Percentiles rank a stretch among this genome's conserved stretches.
phyloP scores from a whole-genome alignment of 1,140 invertebrate genomes.

The Solenopsis invicta region DNA sequence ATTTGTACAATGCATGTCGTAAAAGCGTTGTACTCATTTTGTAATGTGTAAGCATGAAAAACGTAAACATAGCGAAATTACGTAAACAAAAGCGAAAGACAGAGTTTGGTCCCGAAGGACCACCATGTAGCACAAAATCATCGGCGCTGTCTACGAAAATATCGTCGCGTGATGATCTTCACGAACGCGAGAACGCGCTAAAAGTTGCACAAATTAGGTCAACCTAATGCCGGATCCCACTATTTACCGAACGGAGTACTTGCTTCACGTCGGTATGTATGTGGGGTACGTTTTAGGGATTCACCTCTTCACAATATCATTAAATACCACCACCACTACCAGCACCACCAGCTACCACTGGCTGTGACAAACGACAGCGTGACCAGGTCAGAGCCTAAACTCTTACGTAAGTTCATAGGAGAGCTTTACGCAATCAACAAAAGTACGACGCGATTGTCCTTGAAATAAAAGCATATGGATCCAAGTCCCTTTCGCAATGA shows the following conservation, averaged over 20 bases:
- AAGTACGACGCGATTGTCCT: slow-evolving; percentile 28
- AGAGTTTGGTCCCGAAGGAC: neutral
- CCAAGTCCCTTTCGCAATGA: neutral
- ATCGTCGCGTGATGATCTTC: neutral
- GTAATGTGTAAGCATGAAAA: neutral
- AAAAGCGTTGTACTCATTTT: slow-evolving; percentile 7
- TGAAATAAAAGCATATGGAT: neutral
- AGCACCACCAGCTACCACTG: slow-evolving; percentile 50
- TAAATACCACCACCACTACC: slow-evolving; percentile 78
- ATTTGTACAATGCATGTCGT: slow-evolving; percentile 19
- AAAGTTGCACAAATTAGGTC: slow-evolving; percentile 79
- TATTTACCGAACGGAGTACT: slow-evolving; percentile 82
- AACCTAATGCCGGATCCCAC: slow-evolving; percentile 80
- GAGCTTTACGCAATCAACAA: slow-evolving; percentile 72
- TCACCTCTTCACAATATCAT: slow-evolving; percentile 85
- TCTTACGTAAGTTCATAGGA: slow-evolving; percentile 73
- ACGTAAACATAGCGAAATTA: neutral
- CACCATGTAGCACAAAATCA: neutral
- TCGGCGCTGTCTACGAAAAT: neutral
- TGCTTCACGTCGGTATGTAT: slow-evolving; percentile 80
- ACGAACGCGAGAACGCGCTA: neutral
- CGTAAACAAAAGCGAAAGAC: neutral
- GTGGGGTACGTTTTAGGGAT: slow-evolving; percentile 85
- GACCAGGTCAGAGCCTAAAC: slow-evolving; percentile 65
- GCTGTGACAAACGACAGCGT: slow-evolving; percentile 42